Conservation (phyloP, 2,888 invertebrate species). For the Dryocosmus kuriphilus region DNA sequence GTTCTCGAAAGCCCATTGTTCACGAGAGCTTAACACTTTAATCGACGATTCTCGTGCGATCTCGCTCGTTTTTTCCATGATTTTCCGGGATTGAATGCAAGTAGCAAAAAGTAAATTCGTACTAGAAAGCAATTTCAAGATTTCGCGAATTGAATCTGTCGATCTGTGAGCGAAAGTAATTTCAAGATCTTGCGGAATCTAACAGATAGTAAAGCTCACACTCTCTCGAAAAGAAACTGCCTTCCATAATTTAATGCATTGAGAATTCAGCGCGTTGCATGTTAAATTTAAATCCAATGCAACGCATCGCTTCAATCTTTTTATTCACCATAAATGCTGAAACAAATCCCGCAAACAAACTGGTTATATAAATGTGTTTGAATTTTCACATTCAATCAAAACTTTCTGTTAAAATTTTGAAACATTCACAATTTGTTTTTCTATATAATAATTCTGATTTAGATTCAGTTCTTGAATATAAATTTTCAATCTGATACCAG, state of each 20-base stretch:
- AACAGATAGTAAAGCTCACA: constrained; percentile 39
- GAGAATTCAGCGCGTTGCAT: background rate
- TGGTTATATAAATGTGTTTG: too few relatives aligned
- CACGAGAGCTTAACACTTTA: constrained; percentile 17
- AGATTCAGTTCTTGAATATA: too few relatives aligned
- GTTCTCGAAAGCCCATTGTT: constrained; percentile 19
- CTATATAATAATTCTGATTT: too few relatives aligned
- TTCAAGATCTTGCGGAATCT: constrained; percentile 56
- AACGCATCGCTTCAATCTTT: background rate
- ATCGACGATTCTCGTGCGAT: constrained; percentile 9
- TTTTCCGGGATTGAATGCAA: constrained; percentile 49
- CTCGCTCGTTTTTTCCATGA: background rate
- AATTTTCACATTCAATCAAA: too few relatives aligned
- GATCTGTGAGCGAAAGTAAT: constrained; percentile 54
- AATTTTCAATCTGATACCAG: too few relatives aligned
- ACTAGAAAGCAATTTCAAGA: constrained; percentile 51
- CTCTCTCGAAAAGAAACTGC: constrained; percentile 48
- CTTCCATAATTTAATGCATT: constrained; percentile 46
- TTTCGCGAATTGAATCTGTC: constrained; percentile 52
- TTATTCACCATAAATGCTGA: background rate
- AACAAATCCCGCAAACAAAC: background rate
- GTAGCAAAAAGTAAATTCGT: constrained; percentile 46
- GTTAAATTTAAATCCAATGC: background rate
- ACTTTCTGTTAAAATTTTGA: too few relatives aligned
- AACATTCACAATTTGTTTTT: too few relatives aligned